Base-by-base conservation (phyloP, 2,797 vertebrate genomes). In the Nyctibius grandis region DNA sequence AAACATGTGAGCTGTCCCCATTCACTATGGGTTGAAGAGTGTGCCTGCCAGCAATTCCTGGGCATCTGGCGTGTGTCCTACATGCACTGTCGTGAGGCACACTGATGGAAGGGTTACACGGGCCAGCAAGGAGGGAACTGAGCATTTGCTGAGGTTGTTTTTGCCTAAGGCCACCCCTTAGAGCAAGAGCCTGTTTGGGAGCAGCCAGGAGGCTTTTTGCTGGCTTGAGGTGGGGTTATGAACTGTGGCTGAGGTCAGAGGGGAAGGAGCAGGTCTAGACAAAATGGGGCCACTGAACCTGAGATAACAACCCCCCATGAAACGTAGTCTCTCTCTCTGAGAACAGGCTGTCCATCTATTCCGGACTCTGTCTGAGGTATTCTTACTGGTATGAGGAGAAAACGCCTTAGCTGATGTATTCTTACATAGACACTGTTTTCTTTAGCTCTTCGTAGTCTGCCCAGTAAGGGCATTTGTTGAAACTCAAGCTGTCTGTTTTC, bases 1-100 rank as follows among this genome's bases (percentile, higher is more conserved):
- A 89, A 73, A 34, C 0, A 0, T 10, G 34, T 31, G 19, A 59
- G 25, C 51, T 77, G 19, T 51, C 44, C 29, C 17, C 6, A 14
- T 64, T 60, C 20, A 9, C 26, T 50, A 2, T 5, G 28, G 23
- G 19, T 61, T 53, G 48, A 54, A 57, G 47, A 51, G 40, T 64
- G 57, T 73, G 29, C 34, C 80, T 88, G 57, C 0, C 1, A 78
- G 45, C 36, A 48, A 17, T 56, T 81, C 57, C 60, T 15, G 11
- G 45, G 61, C 22, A 29, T n/a, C 61, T 68, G 70, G 26, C 3
- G 1, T 20, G 11, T 67, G 36, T 70, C 82, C 68, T 80, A 4
- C 26, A 2, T 7, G 47, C 34, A 6, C 28, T 47, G 18, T 9
- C 7, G 1, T 11, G 64, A 78, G 26, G 36, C 60, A 51, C 51